Percentiles rank a stretch among this genome's conserved stretches.
phyloP scores from a whole-genome alignment of 2,113 vertebrate species.

The Dromiciops gliroides region DNA sequence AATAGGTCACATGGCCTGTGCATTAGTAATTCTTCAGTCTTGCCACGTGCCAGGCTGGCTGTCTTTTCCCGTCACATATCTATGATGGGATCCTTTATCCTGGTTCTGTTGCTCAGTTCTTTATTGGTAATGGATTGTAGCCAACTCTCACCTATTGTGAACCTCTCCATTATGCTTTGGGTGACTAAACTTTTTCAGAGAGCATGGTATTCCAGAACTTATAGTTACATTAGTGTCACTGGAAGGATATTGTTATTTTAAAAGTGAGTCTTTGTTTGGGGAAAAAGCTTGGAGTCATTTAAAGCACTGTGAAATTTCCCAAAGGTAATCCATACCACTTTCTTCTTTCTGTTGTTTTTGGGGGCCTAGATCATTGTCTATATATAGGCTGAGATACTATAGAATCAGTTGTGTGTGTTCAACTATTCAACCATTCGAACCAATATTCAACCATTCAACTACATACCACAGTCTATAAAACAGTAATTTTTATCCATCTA shows the following conservation, averaged over 20 bases:
- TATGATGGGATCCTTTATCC: neutral
- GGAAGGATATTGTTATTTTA: neutral
- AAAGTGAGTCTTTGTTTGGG: too few species aligned
- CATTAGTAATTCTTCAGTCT: neutral
- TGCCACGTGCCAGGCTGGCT: neutral
- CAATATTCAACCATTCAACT: neutral
- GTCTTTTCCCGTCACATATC: too few species aligned
- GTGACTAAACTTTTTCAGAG: neutral
- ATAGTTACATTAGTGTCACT: neutral
- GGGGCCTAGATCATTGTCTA: neutral
- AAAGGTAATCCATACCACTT: neutral
- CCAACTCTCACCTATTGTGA: neutral
- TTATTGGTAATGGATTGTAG: neutral
- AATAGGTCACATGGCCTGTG: neutral
- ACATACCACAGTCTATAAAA: neutral
- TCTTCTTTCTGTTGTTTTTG: neutral
- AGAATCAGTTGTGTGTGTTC: neutral
- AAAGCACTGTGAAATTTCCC: neutral
- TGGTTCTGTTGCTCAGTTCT: neutral
- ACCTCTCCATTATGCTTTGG: neutral
- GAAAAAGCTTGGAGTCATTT: too few species aligned
- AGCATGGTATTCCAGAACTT: neutral
- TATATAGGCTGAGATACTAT: neutral
- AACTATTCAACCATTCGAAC: neutral
- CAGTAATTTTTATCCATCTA: neutral